A percentile compares a stretch with the other conserved stretches of the same genome.
phyloP scores from a whole-genome alignment of 2,888 invertebrate species.

The Trichogramma evanescens region DNA sequence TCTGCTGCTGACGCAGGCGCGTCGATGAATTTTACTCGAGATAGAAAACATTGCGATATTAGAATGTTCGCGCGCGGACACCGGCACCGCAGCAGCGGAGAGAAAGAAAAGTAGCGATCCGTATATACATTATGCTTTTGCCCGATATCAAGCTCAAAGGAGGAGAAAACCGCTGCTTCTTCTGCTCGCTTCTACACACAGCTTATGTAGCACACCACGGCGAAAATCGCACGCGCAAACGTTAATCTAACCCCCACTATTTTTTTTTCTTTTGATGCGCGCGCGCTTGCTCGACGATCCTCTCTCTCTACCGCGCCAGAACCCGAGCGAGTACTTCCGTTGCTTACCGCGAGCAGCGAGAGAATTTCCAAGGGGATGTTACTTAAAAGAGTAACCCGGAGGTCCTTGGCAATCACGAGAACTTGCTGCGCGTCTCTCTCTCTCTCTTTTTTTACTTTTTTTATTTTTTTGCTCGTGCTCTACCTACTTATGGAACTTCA shows the following conservation, averaged over 20 bases:
- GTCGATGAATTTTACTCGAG: constrained; percentile 1
- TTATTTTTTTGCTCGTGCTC: not conserved
- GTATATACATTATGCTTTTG: not conserved
- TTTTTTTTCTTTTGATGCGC: no score
- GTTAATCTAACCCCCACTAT: constrained; percentile 11
- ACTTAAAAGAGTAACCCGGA: not conserved
- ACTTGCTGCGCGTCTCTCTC: not conserved
- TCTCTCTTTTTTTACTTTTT: not conserved
- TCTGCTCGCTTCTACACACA: no score
- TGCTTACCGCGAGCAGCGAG: constrained; percentile 1
- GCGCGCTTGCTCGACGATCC: no score
- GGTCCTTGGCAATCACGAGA: constrained; percentile 12
- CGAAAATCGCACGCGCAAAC: not conserved
- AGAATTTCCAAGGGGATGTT: constrained; percentile 2
- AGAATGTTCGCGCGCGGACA: not conserved
- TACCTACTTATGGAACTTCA: no score
- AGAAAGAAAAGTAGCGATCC: not conserved
- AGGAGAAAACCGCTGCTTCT: no score
- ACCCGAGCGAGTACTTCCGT: constrained; percentile 3
- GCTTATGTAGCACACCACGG: not conserved
- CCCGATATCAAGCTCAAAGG: no score
- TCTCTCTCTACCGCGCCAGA: constrained; percentile 2
- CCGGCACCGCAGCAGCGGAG: not conserved
- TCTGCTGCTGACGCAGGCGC: constrained; percentile 10
- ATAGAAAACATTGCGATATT: not conserved